These are phyloP conservation scores for Tribolium castaneum DNA, from an alignment of 1,140 invertebrate species.

Conservation along the genomic window DNA sequence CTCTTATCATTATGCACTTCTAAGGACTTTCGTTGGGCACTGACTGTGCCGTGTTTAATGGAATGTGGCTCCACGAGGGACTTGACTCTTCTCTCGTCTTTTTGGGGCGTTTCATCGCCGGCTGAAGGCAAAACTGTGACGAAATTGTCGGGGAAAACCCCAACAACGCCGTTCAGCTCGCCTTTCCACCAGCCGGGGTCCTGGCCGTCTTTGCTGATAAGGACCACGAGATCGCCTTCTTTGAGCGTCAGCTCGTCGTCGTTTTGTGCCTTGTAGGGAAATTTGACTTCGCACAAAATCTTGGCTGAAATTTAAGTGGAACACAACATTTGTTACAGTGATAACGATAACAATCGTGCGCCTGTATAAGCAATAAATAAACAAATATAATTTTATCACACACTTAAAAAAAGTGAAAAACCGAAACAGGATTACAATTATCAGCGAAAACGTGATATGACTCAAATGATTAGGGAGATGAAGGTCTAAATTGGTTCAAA, in stretches of 20 bases:
- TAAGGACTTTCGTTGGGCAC: constrained; percentile 67
- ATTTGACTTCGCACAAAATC: constrained; percentile 83
- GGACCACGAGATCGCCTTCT: constrained; percentile 90
- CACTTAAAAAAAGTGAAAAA: neutral
- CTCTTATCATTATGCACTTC: constrained; percentile 61
- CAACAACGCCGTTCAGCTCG: constrained; percentile 87
- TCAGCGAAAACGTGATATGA: neutral
- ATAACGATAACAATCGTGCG: too few relatives aligned
- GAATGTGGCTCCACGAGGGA: constrained; percentile 38
- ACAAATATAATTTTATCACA: too few relatives aligned
- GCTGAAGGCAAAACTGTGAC: constrained; percentile 70
- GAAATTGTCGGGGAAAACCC: constrained; percentile 98
- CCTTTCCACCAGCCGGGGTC: constrained; percentile 98
- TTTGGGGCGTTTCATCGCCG: constrained; percentile 40
- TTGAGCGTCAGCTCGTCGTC: constrained; percentile 92
- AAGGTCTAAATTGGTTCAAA: too few relatives aligned
- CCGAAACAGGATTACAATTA: neutral
- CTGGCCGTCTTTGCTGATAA: constrained; percentile 87
- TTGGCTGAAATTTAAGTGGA: constrained; percentile 52
- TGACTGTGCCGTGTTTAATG: constrained; percentile 62
- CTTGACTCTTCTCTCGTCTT: constrained; percentile 43
- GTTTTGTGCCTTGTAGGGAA: constrained; percentile 90
- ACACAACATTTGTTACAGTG: too few relatives aligned
- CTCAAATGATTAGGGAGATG: neutral
- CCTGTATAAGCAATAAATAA: neutral